Base-by-base conservation (phyloP, 2,797 vertebrate species). In the Spatula clypeata region DNA sequence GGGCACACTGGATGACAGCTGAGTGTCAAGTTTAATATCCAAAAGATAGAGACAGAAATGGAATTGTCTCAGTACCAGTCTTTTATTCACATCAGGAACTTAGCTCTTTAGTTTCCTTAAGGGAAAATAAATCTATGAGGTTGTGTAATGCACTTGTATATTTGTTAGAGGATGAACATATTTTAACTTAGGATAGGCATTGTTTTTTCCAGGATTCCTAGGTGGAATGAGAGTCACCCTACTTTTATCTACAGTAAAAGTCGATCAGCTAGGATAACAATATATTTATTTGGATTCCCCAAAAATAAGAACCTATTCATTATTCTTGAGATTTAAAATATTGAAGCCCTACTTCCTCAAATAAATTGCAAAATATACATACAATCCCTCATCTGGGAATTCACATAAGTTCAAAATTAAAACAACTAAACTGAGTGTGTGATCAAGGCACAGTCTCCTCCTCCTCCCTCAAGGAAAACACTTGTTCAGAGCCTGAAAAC, bases 21-120 rank as follows among this genome's bases (percentile, higher is more conserved):
- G 65, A 93, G 64, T 77, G 85, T 80, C 91, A 95, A 61, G n/a
- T 71, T 90, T 77, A 94, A 94, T 82, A 90, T 21, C 38, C 86
- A 67, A 54, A 76, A 85, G 53, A 91, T 0, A 71, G 19, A 85
- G 27, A 83, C 34, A 69, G 62, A 93, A 80, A 83, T 75, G n/a
- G 44, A 76, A 87, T 21, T 58, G 36, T 45, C 67, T 91, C 38
- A 40, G 32, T n/a, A 64, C 11, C 23, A 55, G 11, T 55, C 0
- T 4, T 64, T 89, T 89, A 49, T 83, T 91, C 79, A 70, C 31
- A 86, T 67, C 42, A 65, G 53, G 15, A 86, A 18, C 32, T 92
- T 13, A 79, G 49, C 55, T 42, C 34, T 36, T 94, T 34, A 5
- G 7, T 62, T 91, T 90, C 72, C n/a, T 4, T 71, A 64, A 83